Conservation (phyloP, 1,140 invertebrate species). For the Yoshiicerus persimilis region DNA sequence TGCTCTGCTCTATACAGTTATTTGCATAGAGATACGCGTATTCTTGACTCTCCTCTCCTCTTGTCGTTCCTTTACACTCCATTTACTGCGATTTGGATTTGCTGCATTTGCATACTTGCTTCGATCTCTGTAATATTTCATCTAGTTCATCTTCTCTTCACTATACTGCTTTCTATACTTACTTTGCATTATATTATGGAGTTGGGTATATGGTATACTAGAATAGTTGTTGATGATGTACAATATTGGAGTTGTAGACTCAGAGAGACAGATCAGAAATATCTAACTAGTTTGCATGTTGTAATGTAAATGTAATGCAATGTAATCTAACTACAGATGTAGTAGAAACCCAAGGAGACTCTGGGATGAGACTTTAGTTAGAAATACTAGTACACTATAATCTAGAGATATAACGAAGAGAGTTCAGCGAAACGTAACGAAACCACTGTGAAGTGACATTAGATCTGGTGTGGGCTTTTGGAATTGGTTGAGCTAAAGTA, state of each 20-base stretch:
- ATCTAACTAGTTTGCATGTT: neutral
- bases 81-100: constrained; percentile 23
- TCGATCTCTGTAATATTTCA: constrained; percentile 1
- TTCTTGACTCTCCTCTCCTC: neutral
- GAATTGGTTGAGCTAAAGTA: neutral
- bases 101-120: constrained; percentile 19
- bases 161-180: neutral
- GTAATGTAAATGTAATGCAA: neutral
- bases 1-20: neutral
- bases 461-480: neutral
- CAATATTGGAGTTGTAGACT: neutral
- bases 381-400: too few species aligned
- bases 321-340: neutral
- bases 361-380: too few species aligned
- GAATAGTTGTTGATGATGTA: neutral
- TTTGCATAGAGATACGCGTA: neutral
- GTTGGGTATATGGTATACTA: neutral
- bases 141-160: neutral
- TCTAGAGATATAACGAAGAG: neutral
- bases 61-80: constrained; percentile 24
- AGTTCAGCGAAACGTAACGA: neutral
- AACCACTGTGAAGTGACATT: constrained; percentile 22
- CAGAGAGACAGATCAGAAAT: neutral
- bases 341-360: too few species aligned
- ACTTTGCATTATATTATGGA: neutral